These are phyloP conservation scores for Parnassius glacialis DNA, from an alignment of 2,888 invertebrate species.

Conservation along the genomic window DNA sequence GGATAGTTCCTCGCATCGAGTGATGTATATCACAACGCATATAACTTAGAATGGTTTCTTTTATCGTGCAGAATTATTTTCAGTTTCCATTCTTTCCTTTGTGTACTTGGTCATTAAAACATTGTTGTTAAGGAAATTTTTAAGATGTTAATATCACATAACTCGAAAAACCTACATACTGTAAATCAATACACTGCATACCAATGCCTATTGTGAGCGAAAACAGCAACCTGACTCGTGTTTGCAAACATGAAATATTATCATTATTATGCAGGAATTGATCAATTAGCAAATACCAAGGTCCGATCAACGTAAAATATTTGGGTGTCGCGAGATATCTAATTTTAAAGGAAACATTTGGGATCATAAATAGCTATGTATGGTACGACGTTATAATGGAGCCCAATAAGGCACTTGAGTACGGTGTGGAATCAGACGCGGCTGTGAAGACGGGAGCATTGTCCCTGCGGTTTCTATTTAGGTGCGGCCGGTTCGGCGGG, in stretches of 20 bases:
- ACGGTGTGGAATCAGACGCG: constrained; percentile 59
- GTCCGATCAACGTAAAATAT: constrained; percentile 11
- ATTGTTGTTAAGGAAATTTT: too few species aligned
- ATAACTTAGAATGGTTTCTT: too few species aligned
- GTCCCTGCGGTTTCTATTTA: constrained; percentile 81
- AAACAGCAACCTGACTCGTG: neutral
- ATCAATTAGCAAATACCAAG: constrained; percentile 18
- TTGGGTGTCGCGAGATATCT: constrained; percentile 7
- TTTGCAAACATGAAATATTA: constrained; percentile 11
- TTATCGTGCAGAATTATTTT: too few species aligned
- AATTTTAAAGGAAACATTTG: constrained; percentile 5
- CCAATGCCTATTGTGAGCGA: too few species aligned
- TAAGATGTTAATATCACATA: neutral
- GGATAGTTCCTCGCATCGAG: too few species aligned
- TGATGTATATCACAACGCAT: too few species aligned
- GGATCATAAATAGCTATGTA: constrained; percentile 7
- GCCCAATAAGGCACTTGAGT: constrained; percentile 67
- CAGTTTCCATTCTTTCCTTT: too few species aligned
- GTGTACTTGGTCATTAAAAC: too few species aligned
- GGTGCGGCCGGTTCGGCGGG: constrained; percentile 73
- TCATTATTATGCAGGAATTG: constrained; percentile 10
- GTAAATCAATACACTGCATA: neutral
- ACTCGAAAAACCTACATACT: constrained; percentile 1
- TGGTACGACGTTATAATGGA: constrained; percentile 42
- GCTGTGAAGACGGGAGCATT: constrained; percentile 71